These are phyloP conservation scores for Myiopsitta monachus DNA, from an alignment of 2,113 vertebrate genomes.

Conservation along the genomic window DNA sequence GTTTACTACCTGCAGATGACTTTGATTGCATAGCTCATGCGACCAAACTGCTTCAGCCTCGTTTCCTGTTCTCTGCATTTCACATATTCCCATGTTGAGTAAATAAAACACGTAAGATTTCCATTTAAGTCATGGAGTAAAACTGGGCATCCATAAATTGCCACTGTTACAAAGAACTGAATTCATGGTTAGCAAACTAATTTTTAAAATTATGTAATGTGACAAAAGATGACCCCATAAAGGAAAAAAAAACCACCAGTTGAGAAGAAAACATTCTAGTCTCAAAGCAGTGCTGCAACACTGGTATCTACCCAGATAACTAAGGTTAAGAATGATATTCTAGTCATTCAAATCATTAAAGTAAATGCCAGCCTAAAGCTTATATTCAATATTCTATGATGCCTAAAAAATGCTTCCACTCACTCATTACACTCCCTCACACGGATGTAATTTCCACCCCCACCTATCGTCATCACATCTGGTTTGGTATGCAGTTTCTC, in stretches of 20 bases:
- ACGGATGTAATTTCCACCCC: conserved; percentile 62
- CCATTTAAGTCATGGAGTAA: background rate
- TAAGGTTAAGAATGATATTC: conserved; percentile 5
- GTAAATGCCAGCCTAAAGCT: conserved; percentile 14
- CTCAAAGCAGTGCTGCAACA: background rate
- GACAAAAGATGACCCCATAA: background rate
- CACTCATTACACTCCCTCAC: conserved; percentile 57
- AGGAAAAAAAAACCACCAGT: background rate
- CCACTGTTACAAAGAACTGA: background rate
- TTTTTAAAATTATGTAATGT: background rate
- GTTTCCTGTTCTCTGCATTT: background rate
- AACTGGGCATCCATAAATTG: background rate
- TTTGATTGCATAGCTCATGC: background rate
- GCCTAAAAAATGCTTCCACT: conserved; percentile 42
- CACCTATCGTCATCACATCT: conserved; percentile 61
- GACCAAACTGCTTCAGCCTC: background rate
- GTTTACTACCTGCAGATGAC: background rate
- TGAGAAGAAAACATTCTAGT: background rate
- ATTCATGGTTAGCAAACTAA: background rate
- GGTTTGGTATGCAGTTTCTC: conserved; percentile 14
- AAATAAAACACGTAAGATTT: background rate
- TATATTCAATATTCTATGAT: conserved; percentile 14
- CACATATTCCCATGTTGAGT: background rate
- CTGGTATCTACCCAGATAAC: background rate
- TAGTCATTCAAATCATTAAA: conserved; percentile 12